phyloP scores from a whole-genome alignment of 64 coral and sea anemone genomes.

The Porites australiensis region DNA sequence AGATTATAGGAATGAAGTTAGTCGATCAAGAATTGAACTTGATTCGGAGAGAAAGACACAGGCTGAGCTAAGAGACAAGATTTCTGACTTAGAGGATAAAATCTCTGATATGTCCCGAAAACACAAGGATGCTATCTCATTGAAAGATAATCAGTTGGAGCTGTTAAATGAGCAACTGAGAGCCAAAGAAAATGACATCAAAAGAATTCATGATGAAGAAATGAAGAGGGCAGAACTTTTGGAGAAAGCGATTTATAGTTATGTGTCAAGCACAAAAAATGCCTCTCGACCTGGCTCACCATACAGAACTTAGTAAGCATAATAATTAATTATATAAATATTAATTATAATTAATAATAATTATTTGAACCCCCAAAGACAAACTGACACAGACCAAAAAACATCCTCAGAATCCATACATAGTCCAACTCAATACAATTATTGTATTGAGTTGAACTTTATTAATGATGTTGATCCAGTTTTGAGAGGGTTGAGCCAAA shows the following conservation, averaged over 20 bases:
- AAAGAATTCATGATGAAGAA: slow-evolving; percentile 92
- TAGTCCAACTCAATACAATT: too few species aligned
- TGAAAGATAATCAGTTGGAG: slow-evolving; percentile 84
- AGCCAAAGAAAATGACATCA: slow-evolving; percentile 85
- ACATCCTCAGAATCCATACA: too few species aligned
- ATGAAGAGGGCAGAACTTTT: slow-evolving; percentile 94
- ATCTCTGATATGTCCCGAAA: slow-evolving; percentile 70
- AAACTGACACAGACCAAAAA: too few species aligned
- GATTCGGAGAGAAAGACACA: slow-evolving; percentile 79
- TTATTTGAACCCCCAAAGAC: too few species aligned
- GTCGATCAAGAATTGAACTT: slow-evolving; percentile 79
- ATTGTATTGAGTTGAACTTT: too few species aligned
- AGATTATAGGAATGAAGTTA: slow-evolving; percentile 77
- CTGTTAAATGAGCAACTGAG: slow-evolving; percentile 76
- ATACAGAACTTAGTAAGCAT: slow-evolving; percentile 31
- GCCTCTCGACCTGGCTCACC: slow-evolving; percentile 62
- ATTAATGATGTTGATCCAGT: too few species aligned
- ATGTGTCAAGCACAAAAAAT: slow-evolving; percentile 93
- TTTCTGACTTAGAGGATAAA: slow-evolving; percentile 76
- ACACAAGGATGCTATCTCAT: slow-evolving; percentile 71
- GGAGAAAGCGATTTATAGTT: slow-evolving; percentile 96
- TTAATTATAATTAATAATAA: too few species aligned
- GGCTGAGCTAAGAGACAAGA: slow-evolving; percentile 69
- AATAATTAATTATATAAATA: too few species aligned
- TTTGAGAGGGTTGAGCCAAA: too few species aligned